Evolutionary conservation across 2,797 vertebrate genomes (phyloP).

Genomic region (Platyrinchus mystaceus): DNA sequence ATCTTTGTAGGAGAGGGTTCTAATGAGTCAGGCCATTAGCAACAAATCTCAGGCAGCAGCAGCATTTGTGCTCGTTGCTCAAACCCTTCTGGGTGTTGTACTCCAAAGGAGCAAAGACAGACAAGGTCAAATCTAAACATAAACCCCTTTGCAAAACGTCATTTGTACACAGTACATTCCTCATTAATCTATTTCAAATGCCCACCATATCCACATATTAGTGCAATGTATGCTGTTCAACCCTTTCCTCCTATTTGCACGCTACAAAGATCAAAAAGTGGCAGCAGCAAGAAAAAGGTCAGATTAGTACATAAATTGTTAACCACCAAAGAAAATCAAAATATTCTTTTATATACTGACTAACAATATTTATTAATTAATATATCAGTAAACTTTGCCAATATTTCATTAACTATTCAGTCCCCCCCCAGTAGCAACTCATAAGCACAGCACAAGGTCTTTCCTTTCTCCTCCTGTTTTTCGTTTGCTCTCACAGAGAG

Average conservation of each 20-base stretch:
- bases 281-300: neutral
- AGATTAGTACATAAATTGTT: neutral
- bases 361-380: neutral
- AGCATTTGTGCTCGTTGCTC: neutral
- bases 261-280: neutral
- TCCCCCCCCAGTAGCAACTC: neutral
- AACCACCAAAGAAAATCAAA: neutral
- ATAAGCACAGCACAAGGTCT: neutral
- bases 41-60: neutral
- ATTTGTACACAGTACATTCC: neutral
- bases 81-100: neutral
- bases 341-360: neutral
- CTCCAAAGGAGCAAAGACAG: slow-evolving; percentile 12
- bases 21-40: slow-evolving; percentile 40
- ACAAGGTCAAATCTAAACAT: slow-evolving; percentile 4
- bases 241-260: neutral
- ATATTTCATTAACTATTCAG: neutral
- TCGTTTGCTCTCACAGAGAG: neutral
- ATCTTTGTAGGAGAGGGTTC: neutral
- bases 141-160: neutral
- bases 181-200: slow-evolving; percentile 36
- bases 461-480: neutral
- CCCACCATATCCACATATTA: neutral
- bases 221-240: neutral
- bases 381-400: neutral